Evolutionary conservation across 2,797 vertebrate species (phyloP), one percentile per base, ranked within the genome.

Genomic region (Potorous gilbertii): DNA sequence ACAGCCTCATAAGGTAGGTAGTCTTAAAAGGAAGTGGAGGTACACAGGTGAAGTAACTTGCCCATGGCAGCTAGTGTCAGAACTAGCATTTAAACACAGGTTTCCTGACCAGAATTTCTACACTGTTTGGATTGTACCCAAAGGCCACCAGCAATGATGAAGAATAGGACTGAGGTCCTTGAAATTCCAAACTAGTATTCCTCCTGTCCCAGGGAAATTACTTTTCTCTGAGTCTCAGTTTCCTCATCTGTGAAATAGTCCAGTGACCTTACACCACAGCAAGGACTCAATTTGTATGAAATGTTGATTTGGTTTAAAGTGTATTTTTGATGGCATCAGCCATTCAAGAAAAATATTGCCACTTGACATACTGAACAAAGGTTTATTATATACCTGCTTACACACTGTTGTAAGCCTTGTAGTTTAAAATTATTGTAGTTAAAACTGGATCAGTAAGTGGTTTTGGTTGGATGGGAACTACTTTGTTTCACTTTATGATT

Each of bases 231-330:
- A 34, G 14, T 55, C 90, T 50, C 46, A 27, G 34, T n/a, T 62
- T 46, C 1, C 92, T 59, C 52, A 18, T 52, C 74, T n/a, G 54
- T 34, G 46, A 96, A 54, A 91, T 74, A 18, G 89, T 31, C 13
- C 31, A n/a, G 27, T 4, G 40, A n/a, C 12, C 10, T 66, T 29
- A 55, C 24, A 74, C 90, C 66, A 55, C 31, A 91, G 89, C 54
- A 66, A 46, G 21, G 0, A 50, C 29, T 56, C n/a, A 40, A 57
- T 3, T 46, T 3, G 28, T 29, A 50, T 16, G 55, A 55, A 90
- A 46, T 91, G 96, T 95, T 97, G 96, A 96, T 98, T 97, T 93
- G 95, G 96, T 97, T 95, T 94, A 96, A 96, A 66, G 21, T 66
- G 14, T n/a, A 66, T n/a, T 66, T n/a, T 66, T 66, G 31, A 66